Evolutionary conservation across 2,888 invertebrate species (phyloP), one percentile per base, ranked within the genome.

Genomic region (Rotaria macrura): DNA sequence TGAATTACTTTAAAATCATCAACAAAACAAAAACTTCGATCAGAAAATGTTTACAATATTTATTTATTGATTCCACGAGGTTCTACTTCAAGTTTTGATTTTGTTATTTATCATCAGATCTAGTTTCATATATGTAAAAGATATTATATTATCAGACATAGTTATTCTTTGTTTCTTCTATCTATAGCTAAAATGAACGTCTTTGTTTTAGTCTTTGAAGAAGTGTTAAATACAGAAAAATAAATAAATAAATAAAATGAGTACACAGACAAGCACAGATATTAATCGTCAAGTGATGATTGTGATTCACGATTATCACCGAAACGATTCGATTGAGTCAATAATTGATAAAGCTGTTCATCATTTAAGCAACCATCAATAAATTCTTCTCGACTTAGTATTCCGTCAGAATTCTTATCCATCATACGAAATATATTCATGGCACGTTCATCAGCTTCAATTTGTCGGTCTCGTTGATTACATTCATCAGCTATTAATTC

Each of bases 281-380:
- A 40, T 79, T 79, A 40, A 79, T 79, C 43, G 43, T 40, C 79
- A 79, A 79, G 79, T 43, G 79, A 79, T 65, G 65, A 65, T 65
- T 65, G 65, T 65, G 65, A 65, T 17, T 34, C 65, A 65, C 65
- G 65, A 38, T 14, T 65, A 3, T 79, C 79, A 25, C 79, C 79
- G 25, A 79, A 43, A 25, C 79, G 40, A 43, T 43, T 43, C 20
- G 79, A 79, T 79, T 79, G 79, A 43, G 79, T 79, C 43, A 79
- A 43, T 43, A 79, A n/a, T 79, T 79, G 79, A 79, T 79, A 79
- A 23, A 79, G 38, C 43, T 79, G 79, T 43, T 79, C 79, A 79
- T 79, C 79, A n/a, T 79, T 23, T 79, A 79, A 79, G 43, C 79
- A 79, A 43, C 79, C 79, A 43, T 79, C 79, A 25, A 79, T 14